Percentiles rank a stretch among this genome's conserved stretches.
These are phyloP conservation scores for Heteromormyrus szaboi DNA, from an alignment of 2,797 vertebrate genomes.

Conservation along the genomic window DNA sequence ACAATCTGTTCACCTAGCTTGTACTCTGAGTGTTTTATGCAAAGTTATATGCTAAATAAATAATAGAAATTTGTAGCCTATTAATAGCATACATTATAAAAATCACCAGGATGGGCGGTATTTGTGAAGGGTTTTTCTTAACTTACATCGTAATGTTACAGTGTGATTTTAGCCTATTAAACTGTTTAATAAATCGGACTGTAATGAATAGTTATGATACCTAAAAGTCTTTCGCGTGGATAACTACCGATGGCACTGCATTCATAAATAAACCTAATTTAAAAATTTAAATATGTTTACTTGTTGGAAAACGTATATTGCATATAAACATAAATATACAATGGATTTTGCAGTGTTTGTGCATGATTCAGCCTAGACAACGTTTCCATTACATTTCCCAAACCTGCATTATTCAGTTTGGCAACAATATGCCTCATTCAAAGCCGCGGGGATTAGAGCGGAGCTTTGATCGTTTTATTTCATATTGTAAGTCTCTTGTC, in stretches of 20 bases:
- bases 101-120: neutral
- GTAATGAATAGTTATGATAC: neutral
- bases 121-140: neutral
- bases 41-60: neutral
- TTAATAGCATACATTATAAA: neutral
- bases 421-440: constrained; percentile 32
- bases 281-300: neutral
- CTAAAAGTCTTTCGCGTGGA: neutral
- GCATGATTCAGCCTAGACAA: neutral
- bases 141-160: neutral
- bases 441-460: constrained; percentile 47
- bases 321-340: neutral
- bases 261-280: neutral
- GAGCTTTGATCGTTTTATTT: constrained; percentile 56
- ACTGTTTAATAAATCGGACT: neutral
- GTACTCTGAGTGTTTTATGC: neutral
- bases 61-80: neutral
- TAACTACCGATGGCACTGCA: neutral
- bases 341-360: neutral
- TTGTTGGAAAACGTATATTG: neutral
- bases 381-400: neutral
- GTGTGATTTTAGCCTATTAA: neutral
- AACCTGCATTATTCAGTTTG: constrained; percentile 15
- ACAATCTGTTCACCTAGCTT: neutral
- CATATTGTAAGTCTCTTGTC: constrained; percentile 51